Evolutionary conservation across 1,140 invertebrate species (phyloP).

Genomic region (Hylaeus anthracinus): DNA sequence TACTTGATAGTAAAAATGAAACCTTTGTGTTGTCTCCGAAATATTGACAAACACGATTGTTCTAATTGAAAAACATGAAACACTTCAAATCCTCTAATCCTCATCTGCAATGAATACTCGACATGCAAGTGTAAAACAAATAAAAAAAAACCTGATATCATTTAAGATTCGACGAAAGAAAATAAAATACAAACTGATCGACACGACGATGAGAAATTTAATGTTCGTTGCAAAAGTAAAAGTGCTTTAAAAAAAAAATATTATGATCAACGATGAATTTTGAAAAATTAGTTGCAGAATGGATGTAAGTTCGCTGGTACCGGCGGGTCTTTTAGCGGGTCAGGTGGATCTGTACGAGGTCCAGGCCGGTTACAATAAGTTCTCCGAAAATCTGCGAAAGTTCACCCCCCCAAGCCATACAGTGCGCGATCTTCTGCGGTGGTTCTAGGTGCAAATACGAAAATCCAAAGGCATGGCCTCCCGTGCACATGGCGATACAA

Average conservation of each 20-base stretch:
- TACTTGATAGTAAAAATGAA: too few relatives aligned
- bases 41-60: too few relatives aligned
- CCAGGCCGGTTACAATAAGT: conserved; percentile 80
- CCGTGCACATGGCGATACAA: conserved; percentile 87
- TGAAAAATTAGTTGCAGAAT: conserved; percentile 61
- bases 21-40: too few relatives aligned
- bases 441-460: conserved; percentile 92
- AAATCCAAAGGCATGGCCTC: conserved; percentile 84
- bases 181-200: too few relatives aligned
- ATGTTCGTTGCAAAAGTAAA: too few relatives aligned
- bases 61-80: too few relatives aligned
- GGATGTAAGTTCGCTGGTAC: conserved; percentile 76
- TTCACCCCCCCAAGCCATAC: conserved; percentile 85
- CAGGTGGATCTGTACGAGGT: conserved; percentile 65
- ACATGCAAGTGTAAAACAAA: too few relatives aligned
- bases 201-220: too few relatives aligned
- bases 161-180: too few relatives aligned
- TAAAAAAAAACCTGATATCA: too few relatives aligned
- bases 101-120: too few relatives aligned
- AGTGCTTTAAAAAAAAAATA: not conserved
- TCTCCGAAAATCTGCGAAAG: conserved; percentile 83
- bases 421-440: conserved; percentile 91
- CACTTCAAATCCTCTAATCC: too few relatives aligned
- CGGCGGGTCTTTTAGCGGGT: conserved; percentile 73
- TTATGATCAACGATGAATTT: not conserved